phyloP scores from a whole-genome alignment of 2,113 vertebrate species.

The Planiliza haematocheilus region DNA sequence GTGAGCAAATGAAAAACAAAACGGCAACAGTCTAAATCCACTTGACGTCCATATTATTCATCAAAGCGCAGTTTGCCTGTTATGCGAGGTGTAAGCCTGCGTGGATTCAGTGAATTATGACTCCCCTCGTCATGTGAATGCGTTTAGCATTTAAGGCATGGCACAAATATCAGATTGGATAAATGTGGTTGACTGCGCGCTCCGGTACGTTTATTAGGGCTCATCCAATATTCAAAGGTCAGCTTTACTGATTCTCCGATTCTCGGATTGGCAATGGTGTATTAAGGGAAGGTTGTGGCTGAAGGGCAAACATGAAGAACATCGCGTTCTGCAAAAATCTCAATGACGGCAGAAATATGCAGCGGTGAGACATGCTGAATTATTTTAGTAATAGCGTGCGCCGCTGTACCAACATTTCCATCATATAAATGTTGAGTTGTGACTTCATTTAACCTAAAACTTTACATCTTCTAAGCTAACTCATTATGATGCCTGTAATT shows the following conservation, averaged over 20 bases:
- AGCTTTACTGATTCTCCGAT: background rate
- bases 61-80: conserved; percentile 31
- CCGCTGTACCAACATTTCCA: background rate
- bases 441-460: conserved; percentile 11
- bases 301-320: conserved; percentile 12
- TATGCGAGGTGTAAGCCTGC: conserved; percentile 33
- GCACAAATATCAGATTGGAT: conserved; percentile 34
- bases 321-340: conserved; percentile 15
- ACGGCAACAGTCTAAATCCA: background rate
- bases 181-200: conserved; percentile 24
- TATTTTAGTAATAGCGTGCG: conserved; percentile 34
- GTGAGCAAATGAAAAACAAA: conserved; percentile 2
- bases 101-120: conserved; percentile 49
- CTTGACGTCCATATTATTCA: conserved; percentile 27
- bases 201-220: conserved; percentile 33
- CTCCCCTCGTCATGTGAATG: conserved; percentile 57
- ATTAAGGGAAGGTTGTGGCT: conserved; percentile 11
- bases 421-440: background rate
- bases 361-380: conserved; percentile 33
- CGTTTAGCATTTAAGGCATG: conserved; percentile 44
- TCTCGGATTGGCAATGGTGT: conserved; percentile 17
- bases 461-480: background rate
- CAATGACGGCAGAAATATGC: conserved; percentile 31
- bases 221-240: conserved; percentile 8
- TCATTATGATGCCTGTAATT: background rate